A percentile compares a stretch with the other conserved stretches of the same genome.
Evolutionary conservation across 1,140 invertebrate genomes (phyloP).

Genomic region (Pseudomyrmex flavicornis): DNA sequence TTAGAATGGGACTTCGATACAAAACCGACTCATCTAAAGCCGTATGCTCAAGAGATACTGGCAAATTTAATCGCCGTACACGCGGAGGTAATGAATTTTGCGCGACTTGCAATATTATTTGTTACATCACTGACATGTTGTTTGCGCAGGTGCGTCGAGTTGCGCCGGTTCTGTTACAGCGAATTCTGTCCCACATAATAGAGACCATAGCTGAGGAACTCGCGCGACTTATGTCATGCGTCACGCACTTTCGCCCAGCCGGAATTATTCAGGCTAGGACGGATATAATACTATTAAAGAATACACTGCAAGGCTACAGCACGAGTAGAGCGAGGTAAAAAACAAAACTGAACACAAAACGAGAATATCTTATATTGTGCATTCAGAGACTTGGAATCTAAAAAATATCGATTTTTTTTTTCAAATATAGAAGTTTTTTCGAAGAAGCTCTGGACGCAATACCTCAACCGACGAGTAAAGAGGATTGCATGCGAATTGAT

Average conservation of each 20-base stretch:
- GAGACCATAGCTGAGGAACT: constrained; percentile 97
- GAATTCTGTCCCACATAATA: constrained; percentile 93
- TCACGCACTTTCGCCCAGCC: constrained; percentile 88
- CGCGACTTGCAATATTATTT: background rate
- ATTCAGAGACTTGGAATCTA: background rate
- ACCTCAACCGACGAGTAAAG: constrained; percentile 83
- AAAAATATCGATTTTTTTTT: constrained; percentile 41
- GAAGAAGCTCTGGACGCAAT: constrained; percentile 87
- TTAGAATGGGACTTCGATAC: constrained; percentile 94
- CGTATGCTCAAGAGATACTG: constrained; percentile 96
- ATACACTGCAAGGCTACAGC: constrained; percentile 85
- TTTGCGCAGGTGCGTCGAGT: constrained; percentile 90
- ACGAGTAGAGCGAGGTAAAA: constrained; percentile 86
- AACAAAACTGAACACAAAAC: constrained; percentile 42
- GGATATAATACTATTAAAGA: constrained; percentile 87
- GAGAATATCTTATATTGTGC: background rate
- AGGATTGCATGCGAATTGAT: constrained; percentile 81
- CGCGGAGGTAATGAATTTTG: constrained; percentile 90
- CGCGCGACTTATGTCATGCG: constrained; percentile 93
- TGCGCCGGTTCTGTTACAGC: constrained; percentile 90
- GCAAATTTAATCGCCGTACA: constrained; percentile 96
- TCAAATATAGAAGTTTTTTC: constrained; percentile 85
- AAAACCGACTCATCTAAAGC: constrained; percentile 91
- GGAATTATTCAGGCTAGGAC: constrained; percentile 89
- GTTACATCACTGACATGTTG: constrained; percentile 20